Evolutionary conservation across 2,888 invertebrate genomes (phyloP), one percentile per base, ranked within the genome.

Genomic region (Ditula angustiorana): DNA sequence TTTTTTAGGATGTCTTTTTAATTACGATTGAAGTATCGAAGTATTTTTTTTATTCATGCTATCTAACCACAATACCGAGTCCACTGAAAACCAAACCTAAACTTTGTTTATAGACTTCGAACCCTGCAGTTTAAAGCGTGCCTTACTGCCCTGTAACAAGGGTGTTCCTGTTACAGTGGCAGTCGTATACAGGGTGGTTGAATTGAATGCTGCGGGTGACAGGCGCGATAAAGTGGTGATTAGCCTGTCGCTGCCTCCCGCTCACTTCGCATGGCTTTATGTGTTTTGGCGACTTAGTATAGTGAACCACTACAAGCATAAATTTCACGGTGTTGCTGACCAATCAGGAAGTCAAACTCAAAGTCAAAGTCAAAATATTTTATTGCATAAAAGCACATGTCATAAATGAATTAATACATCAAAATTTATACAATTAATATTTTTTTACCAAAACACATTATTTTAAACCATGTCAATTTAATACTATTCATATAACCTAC

Each of bases 211-310:
- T 87, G 87, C 69, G 69, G 76, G 56, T 85, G 88, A 87, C 87
- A 88, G 85, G 68, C 70, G 65, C 83, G 87, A 86, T 86, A 81
- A 81, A 85, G 87, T 85, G 85, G 77, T 83, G 87, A 87, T 88
- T 87, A 86, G 88, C 87, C 87, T 77, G 81, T 82, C 85, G 82
- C 87, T 80, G 87, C 83, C 85, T 74, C 70, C 66, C 74, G 69
- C 72, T 74, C 78, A 76, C 75, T 74, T 72, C 69, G 78, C 75
- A 11, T 26, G 46, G 63, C 63, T 63, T 58, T 63, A 63, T 57
- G 57, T 50, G 62, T 56, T 57, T 28, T 41, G 41, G 63, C 44
- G 50, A 52, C 50, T 44, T 30, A 53, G n/a, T n/a, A 11, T 24
- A 46, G 46, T 24, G 2, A n/a, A 23, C 46, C 1, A 16, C 3